Evolutionary conservation across 1,140 invertebrate species (phyloP).

Genomic region (Matsumurasca onukii): DNA sequence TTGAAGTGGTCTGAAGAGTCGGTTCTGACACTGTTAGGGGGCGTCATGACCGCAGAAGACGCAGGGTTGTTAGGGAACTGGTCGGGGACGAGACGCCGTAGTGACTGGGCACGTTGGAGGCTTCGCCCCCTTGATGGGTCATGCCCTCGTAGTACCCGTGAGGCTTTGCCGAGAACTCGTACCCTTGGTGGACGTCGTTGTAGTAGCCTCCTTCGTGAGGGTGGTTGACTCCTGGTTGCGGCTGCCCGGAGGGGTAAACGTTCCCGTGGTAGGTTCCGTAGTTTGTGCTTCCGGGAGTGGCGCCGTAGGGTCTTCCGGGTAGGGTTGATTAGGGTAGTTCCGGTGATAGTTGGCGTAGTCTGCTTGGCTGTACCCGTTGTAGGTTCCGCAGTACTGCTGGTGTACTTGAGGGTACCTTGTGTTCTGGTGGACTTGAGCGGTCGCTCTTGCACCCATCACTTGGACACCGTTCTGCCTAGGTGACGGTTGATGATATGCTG

Average conservation of each 20-base stretch:
- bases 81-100: conserved; percentile 44
- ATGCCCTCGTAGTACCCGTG: conserved; percentile 50
- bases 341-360: conserved; percentile 38
- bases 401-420: conserved; percentile 28
- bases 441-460: conserved; percentile 34
- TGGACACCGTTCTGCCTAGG: conserved; percentile 40
- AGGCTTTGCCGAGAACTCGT: conserved; percentile 17
- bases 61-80: conserved; percentile 44
- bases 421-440: conserved; percentile 34
- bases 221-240: conserved; percentile 45
- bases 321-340: conserved; percentile 35
- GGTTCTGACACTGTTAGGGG: conserved; percentile 56
- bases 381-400: conserved; percentile 46
- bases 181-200: conserved; percentile 28
- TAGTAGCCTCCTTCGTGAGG: conserved; percentile 43
- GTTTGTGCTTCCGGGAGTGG: conserved; percentile 36
- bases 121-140: conserved; percentile 52
- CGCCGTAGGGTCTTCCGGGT: conserved; percentile 42
- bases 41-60: conserved; percentile 57
- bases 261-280: conserved; percentile 35
- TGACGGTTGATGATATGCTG: conserved; percentile 40
- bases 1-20: conserved; percentile 62
- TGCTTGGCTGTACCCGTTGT: conserved; percentile 41
- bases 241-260: conserved; percentile 43
- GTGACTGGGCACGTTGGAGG: conserved; percentile 51